phyloP scores from a whole-genome alignment of 2,888 invertebrate genomes.

The Aphrophora alni region DNA sequence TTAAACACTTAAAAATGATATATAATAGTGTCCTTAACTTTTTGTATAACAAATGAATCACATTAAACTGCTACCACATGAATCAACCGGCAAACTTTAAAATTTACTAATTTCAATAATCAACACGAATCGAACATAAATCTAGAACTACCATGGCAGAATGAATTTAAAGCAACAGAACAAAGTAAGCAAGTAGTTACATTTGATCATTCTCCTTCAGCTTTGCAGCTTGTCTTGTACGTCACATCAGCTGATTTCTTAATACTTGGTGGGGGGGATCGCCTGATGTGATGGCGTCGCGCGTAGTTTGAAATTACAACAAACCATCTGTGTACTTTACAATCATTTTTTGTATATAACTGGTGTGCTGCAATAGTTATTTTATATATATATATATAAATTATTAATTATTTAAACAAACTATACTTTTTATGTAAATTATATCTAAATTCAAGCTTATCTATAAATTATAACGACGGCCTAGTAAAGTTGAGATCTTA shows the following conservation, averaged over 20 bases:
- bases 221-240: not conserved
- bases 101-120: not conserved
- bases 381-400: too few relatives aligned
- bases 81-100: not conserved
- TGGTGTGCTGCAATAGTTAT: too few relatives aligned
- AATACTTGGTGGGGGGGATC: constrained; percentile 14
- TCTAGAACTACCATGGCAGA: too few relatives aligned
- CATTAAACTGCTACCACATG: not conserved
- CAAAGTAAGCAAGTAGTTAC: not conserved
- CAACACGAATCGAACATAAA: not conserved
- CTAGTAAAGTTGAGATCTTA: too few relatives aligned
- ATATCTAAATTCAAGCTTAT: too few relatives aligned
- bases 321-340: not conserved
- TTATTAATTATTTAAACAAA: too few relatives aligned
- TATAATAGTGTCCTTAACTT: not conserved
- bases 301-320: not conserved
- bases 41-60: not conserved
- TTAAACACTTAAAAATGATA: not conserved
- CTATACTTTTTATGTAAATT: too few relatives aligned
- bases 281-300: not conserved
- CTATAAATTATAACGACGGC: too few relatives aligned
- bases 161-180: not conserved
- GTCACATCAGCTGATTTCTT: constrained; percentile 30
- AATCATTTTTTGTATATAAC: too few relatives aligned
- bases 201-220: not conserved